Evolutionary conservation across 1,140 invertebrate genomes (phyloP), one percentile per base, ranked within the genome.

Genomic region (Drosophila truncata): DNA sequence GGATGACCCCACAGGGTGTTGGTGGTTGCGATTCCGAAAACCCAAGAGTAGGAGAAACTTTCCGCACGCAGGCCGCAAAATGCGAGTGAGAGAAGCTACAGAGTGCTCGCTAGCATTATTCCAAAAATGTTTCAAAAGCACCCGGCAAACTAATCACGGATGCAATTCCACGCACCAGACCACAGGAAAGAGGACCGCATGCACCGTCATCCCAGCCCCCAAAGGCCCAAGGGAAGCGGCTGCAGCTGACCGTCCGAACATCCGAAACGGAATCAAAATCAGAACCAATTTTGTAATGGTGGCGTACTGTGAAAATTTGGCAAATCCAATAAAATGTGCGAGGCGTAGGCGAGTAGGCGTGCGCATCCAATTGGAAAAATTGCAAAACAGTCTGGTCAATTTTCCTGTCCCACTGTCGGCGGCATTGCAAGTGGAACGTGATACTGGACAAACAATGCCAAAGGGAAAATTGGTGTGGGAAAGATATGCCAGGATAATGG

Each of bases 281-380:
- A n/a, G 23, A 60, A 72, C 42, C 69, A 50, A 72, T 72, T 72
- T 72, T 42, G 66, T 60, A 72, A 72, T 72, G 70, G 70, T 23
- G 23, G 54, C 42, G 54, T 50, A 41, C 41, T 60, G 54, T 31
- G 42, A 25, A 73, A 70, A 73, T 60, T 71, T 50, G 35, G 20
- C 35, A 65, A 76, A 75, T 76, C 59, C 71, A 65, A 76, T 76
- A 75, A 74, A 63, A 74, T 74, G 57, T 39, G 47, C 20, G 29
- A 10, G 18, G 23, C 23, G 39, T 23, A 23, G 42, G 16, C 27
- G 16, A 18, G 27, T 74, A 42, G 72, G 59, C 59, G 73, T 65
- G 60, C 13, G 41, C 31, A 52, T 41, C 60, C 60, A 76, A 76
- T 76, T 75, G 73, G 71, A 74, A 74, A 73, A 74, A 74, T 60